Conservation (phyloP, 2,113 vertebrate species). For the Chlamydotis undulata region DNA sequence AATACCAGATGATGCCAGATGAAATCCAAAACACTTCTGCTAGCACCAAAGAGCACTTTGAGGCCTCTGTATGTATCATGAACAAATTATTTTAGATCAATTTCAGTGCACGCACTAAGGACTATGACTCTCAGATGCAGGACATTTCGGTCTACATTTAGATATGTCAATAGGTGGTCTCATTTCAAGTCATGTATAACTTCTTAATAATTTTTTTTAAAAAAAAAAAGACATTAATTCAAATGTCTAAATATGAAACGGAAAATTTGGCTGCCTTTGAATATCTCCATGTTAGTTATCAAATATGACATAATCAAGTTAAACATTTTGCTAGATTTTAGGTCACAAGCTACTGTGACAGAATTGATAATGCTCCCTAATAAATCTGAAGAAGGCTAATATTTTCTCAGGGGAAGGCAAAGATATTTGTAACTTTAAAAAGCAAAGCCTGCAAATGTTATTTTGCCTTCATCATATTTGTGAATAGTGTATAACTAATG, state of each 20-base stretch:
- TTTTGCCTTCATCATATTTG: neutral
- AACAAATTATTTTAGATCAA: neutral
- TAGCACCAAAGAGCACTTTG: neutral
- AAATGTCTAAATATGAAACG: neutral
- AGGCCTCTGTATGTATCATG: neutral
- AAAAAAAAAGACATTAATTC: neutral
- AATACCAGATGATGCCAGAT: neutral
- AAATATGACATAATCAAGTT: neutral
- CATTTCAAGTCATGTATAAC: neutral
- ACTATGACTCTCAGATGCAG: neutral
- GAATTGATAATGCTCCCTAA: neutral
- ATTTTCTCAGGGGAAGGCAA: neutral
- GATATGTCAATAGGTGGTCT: neutral
- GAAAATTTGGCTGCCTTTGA: neutral
- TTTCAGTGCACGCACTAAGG: neutral
- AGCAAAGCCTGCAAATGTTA: neutral
- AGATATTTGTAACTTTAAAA: neutral
- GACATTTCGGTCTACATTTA: neutral
- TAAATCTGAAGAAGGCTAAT: neutral
- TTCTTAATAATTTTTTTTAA: neutral
- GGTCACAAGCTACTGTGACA: neutral
- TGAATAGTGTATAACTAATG: neutral
- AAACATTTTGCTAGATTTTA: neutral
- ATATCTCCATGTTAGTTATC: neutral
- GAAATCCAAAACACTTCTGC: neutral